Evolutionary conservation across 2,888 invertebrate genomes (phyloP).

Genomic region (Aelia acuminata): DNA sequence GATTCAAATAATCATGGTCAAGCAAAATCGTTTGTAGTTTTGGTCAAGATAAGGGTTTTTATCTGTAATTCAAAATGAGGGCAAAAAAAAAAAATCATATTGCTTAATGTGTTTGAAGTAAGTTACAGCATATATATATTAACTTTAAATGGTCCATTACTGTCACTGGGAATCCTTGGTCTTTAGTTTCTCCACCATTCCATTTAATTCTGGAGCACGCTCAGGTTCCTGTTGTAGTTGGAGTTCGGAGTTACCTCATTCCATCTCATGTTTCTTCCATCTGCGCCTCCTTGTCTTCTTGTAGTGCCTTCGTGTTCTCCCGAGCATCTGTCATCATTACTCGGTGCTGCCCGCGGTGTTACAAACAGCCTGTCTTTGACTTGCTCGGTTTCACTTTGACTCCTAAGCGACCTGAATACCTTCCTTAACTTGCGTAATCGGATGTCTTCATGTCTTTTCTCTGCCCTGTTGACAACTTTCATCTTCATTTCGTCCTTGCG

Average conservation of each 20-base stretch:
- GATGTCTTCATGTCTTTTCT: not conserved
- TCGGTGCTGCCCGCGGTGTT: conserved; percentile 4
- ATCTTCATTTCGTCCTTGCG: not conserved
- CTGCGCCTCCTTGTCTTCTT: conserved; percentile 17
- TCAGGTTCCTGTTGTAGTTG: not conserved
- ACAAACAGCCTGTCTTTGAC: conserved; percentile 12
- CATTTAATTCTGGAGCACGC: conserved; percentile 18
- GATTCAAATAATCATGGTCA: too few species aligned
- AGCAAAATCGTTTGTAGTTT: too few species aligned
- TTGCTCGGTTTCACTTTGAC: conserved; percentile 28
- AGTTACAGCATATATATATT: too few species aligned
- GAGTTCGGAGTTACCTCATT: not conserved
- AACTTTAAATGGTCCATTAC: not conserved
- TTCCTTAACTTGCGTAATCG: conserved; percentile 15
- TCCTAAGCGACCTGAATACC: conserved; percentile 20
- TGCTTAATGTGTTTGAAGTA: too few species aligned
- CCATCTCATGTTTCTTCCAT: conserved; percentile 6
- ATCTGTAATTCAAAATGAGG: too few species aligned
- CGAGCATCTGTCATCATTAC: conserved; percentile 14
- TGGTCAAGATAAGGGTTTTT: too few species aligned
- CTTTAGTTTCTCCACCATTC: not conserved
- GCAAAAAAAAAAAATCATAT: too few species aligned
- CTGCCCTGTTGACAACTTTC: not conserved
- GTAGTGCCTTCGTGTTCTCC: not conserved
- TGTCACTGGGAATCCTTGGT: not conserved